These are phyloP conservation scores for Sminthopsis crassicaudata DNA, from an alignment of 2,113 vertebrate genomes.

Conservation along the genomic window DNA sequence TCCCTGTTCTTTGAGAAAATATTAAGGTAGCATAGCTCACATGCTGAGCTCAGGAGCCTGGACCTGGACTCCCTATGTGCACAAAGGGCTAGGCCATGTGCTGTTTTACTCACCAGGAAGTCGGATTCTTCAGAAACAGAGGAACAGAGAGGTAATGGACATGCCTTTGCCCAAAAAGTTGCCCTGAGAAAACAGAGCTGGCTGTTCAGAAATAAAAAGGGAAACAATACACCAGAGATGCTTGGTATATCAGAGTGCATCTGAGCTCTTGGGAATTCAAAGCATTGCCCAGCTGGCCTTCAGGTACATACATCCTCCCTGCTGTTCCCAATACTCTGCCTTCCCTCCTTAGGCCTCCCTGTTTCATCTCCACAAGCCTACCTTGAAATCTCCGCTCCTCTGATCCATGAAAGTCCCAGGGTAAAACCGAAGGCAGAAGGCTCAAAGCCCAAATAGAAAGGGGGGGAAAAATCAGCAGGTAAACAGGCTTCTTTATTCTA, in stretches of 20 bases:
- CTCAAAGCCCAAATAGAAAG: not conserved
- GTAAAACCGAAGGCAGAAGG: not conserved
- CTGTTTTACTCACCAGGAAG: conserved; percentile 29
- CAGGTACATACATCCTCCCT: too few relatives aligned
- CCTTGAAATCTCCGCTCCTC: not conserved
- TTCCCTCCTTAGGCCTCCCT: not conserved
- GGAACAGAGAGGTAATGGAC: conserved; percentile 25
- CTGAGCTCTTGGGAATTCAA: not conserved
- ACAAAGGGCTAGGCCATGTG: not conserved
- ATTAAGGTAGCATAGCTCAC: not conserved
- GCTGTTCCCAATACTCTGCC: not conserved
- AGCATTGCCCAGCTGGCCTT: not conserved
- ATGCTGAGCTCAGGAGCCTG: not conserved
- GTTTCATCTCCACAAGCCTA: not conserved
- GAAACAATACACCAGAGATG: not conserved
- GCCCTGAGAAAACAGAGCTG: conserved; percentile 48
- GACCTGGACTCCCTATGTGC: not conserved
- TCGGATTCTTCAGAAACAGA: conserved; percentile 49
- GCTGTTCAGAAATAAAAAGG: conserved; percentile 45
- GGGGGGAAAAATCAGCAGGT: not conserved
- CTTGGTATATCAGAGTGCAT: not conserved
- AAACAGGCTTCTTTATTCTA: not conserved
- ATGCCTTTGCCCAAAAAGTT: conserved; percentile 59
- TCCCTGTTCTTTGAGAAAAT: not conserved
- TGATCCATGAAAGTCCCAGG: not conserved